phyloP scores from a whole-genome alignment of 2,888 invertebrate species.

The Leptarthrus brevirostris region DNA sequence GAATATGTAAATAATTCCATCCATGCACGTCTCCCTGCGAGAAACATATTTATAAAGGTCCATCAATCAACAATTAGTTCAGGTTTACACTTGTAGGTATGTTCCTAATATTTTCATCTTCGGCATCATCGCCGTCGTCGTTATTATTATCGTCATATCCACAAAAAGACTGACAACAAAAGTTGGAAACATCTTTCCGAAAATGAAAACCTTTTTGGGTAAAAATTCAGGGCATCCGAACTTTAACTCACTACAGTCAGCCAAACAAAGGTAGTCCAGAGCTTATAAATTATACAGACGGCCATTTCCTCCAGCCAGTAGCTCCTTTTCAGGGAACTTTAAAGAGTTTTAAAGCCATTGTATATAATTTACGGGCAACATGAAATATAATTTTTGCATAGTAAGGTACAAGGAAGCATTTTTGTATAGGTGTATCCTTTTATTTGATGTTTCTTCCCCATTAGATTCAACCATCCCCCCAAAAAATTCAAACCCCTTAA shows the following conservation, averaged over 20 bases:
- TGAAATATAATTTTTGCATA: slow-evolving; percentile 38
- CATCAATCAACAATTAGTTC: not conserved
- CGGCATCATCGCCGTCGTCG: too few relatives aligned
- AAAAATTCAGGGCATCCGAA: slow-evolving; percentile 44
- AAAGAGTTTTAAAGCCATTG: slow-evolving; percentile 42
- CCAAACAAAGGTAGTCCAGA: slow-evolving; percentile 37
- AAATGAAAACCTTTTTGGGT: slow-evolving; percentile 3
- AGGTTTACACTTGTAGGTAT: not conserved
- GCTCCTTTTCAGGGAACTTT: slow-evolving; percentile 26
- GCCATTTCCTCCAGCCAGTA: slow-evolving; percentile 29
- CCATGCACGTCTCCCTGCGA: too few relatives aligned
- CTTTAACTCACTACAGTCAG: slow-evolving; percentile 36
- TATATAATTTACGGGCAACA: slow-evolving; percentile 35
- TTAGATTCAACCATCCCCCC: slow-evolving; percentile 28
- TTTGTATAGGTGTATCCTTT: slow-evolving; percentile 46
- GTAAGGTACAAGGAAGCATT: slow-evolving; percentile 45
- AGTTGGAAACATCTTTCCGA: not conserved
- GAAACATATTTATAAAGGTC: too few relatives aligned
- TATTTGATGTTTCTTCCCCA: slow-evolving; percentile 33
- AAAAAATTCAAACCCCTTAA: slow-evolving; percentile 12
- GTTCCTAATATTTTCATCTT: not conserved
- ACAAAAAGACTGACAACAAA: not conserved
- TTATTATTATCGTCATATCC: too few relatives aligned
- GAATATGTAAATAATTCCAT: too few relatives aligned
- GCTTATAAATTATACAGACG: slow-evolving; percentile 42